Evolutionary conservation across 1,140 invertebrate genomes (phyloP).

Genomic region (Brachionus rotundiformis): DNA sequence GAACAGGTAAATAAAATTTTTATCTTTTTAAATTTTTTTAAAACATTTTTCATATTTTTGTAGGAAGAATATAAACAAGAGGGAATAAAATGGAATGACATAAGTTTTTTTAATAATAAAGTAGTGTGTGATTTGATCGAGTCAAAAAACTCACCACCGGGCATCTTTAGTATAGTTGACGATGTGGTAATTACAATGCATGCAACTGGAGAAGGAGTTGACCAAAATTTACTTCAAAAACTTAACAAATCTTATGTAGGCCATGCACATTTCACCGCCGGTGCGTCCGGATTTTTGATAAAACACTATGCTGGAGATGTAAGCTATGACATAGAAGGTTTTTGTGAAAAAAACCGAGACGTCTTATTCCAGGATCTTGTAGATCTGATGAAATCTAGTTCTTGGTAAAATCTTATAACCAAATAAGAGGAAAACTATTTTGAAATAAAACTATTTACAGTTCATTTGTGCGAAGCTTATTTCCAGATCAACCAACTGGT

Average conservation of each 20-base stretch:
- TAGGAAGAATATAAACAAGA: constrained; percentile 73
- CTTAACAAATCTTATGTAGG: constrained; percentile 66
- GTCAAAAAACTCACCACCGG: constrained; percentile 63
- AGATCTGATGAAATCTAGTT: constrained; percentile 73
- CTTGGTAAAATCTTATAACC: constrained; percentile 66
- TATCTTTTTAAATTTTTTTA: constrained; percentile 53
- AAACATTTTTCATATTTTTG: constrained; percentile 60
- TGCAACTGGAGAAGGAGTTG: constrained; percentile 71
- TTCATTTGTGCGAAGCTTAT: constrained; percentile 40
- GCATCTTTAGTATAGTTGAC: constrained; percentile 68
- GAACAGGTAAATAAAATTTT: constrained; percentile 66
- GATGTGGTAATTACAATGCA: constrained; percentile 77
- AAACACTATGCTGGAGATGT: constrained; percentile 75
- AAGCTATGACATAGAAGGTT: constrained; percentile 63
- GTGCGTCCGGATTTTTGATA: constrained; percentile 70
- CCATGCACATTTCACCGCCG: constrained; percentile 70
- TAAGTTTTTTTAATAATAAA: constrained; percentile 78
- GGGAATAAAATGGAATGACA: constrained; percentile 74
- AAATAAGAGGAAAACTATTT: neutral
- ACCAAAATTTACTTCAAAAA: constrained; percentile 69
- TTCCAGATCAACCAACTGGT: constrained; percentile 33
- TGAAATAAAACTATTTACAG: neutral
- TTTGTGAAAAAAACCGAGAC: constrained; percentile 77
- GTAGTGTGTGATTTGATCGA: constrained; percentile 74
- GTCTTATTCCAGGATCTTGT: constrained; percentile 74